Evolutionary conservation across 2,888 invertebrate species (phyloP).

Genomic region (Sphaeridia pumilis): DNA sequence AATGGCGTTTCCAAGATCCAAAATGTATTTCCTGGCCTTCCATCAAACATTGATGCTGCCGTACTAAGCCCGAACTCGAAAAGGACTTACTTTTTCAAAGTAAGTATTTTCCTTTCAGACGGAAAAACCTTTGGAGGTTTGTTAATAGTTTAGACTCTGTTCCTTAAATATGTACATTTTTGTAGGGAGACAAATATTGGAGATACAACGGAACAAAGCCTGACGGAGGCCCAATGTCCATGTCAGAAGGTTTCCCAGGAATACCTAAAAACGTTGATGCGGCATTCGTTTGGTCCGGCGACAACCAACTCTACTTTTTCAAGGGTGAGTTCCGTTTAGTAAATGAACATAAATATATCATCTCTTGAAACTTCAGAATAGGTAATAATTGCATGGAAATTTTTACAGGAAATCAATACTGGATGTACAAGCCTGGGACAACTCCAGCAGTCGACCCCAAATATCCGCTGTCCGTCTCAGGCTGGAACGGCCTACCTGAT

Average conservation of each 20-base stretch:
- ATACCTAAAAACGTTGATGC: conserved; percentile 24
- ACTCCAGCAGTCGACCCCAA: conserved; percentile 20
- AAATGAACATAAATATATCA: background rate
- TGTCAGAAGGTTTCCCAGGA: conserved; percentile 28
- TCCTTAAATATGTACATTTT: background rate
- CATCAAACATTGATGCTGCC: conserved; percentile 7
- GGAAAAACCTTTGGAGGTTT: background rate
- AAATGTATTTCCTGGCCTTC: conserved; percentile 1
- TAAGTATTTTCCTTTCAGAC: background rate
- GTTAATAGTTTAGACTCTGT: background rate
- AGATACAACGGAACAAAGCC: conserved; percentile 22
- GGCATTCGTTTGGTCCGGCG: conserved; percentile 24
- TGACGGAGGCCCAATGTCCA: conserved; percentile 28
- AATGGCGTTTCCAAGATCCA: background rate
- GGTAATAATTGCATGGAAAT: background rate
- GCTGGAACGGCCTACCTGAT: conserved; percentile 26
- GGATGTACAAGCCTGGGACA: conserved; percentile 23
- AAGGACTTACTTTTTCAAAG: conserved; percentile 11
- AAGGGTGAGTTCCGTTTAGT: conserved; percentile 13
- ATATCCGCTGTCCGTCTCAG: conserved; percentile 23
- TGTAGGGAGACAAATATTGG: conserved; percentile 32
- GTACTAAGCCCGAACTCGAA: conserved; percentile 2
- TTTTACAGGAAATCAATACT: conserved; percentile 21
- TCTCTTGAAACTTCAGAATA: background rate
- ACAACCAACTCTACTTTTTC: conserved; percentile 27